phyloP scores from a whole-genome alignment of 2,797 vertebrate species.

The Dromococcyx pavoninus region DNA sequence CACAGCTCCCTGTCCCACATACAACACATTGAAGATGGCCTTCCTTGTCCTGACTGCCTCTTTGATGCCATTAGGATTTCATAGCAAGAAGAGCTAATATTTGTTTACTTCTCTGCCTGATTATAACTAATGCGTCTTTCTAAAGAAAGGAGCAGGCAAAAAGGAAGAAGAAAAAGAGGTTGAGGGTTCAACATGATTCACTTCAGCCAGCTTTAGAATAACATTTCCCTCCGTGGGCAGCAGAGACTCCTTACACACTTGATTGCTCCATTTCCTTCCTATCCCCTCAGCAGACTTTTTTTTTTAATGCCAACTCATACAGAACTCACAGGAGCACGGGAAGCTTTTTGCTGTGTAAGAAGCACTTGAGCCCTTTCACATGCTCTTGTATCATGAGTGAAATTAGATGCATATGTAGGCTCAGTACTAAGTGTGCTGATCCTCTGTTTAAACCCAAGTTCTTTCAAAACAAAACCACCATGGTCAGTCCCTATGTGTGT shows the following conservation, averaged over 20 bases:
- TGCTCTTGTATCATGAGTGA: conserved; percentile 1
- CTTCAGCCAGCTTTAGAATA: not conserved
- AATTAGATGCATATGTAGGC: conserved; percentile 40
- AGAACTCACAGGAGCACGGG: conserved; percentile 4
- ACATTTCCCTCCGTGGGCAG: not conserved
- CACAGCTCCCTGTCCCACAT: not conserved
- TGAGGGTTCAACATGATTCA: conserved; percentile 18
- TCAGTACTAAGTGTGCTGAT: conserved; percentile 29
- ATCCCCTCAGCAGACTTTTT: not conserved
- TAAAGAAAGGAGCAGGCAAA: not conserved
- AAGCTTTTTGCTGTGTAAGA: conserved; percentile 15
- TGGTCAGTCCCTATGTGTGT: not conserved
- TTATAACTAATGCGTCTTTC: not conserved
- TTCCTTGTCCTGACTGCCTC: not conserved
- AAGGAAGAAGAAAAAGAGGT: not conserved
- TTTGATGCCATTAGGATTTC: not conserved
- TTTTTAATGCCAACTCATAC: conserved; percentile 3
- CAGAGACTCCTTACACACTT: conserved; percentile 50
- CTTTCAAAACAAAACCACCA: conserved; percentile 39
- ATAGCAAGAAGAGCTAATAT: not conserved
- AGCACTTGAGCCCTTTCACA: not conserved
- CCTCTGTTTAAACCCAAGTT: conserved; percentile 45
- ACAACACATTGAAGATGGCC: not conserved
- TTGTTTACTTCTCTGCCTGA: not conserved
- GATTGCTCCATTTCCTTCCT: conserved; percentile 62